phyloP scores from a whole-genome alignment of 2,113 vertebrate species.

The Cyprinodon variegatus region DNA sequence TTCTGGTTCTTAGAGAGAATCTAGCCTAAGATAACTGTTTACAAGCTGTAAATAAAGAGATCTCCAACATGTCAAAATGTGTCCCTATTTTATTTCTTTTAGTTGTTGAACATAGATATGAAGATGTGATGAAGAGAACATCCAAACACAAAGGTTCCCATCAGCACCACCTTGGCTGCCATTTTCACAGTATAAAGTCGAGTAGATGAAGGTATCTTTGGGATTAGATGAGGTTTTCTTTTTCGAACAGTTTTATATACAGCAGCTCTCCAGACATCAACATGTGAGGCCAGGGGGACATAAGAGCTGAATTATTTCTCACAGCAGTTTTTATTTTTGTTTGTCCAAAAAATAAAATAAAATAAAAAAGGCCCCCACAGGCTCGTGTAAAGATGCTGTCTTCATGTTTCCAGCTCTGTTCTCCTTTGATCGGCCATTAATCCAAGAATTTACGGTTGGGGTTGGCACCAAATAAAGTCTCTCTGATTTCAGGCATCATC shows the following conservation, averaged over 20 bases:
- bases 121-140: too few species aligned
- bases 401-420: neutral
- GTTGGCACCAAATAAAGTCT: conserved; percentile 90
- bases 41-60: conserved; percentile 75
- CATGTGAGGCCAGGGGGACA: neutral
- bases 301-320: neutral
- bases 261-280: conserved; percentile 6
- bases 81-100: conserved; percentile 56
- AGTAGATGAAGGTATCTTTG: conserved; percentile 9
- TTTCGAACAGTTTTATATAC: conserved; percentile 1
- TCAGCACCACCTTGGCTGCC: neutral
- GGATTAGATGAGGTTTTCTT: conserved; percentile 10
- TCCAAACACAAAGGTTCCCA: neutral
- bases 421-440: conserved; percentile 69
- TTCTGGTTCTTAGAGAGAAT: conserved; percentile 43
- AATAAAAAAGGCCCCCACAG: neutral
- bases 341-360: conserved; percentile 1
- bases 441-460: conserved; percentile 93
- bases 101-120: neutral
- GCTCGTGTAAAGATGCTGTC: conserved; percentile 21
- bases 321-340: neutral
- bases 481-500: conserved; percentile 98
- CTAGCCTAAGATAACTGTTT: conserved; percentile 57
- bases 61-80: conserved; percentile 30
- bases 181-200: neutral